Conservation (phyloP, 2,113 vertebrate species). For the Pteruthius melanotis region DNA sequence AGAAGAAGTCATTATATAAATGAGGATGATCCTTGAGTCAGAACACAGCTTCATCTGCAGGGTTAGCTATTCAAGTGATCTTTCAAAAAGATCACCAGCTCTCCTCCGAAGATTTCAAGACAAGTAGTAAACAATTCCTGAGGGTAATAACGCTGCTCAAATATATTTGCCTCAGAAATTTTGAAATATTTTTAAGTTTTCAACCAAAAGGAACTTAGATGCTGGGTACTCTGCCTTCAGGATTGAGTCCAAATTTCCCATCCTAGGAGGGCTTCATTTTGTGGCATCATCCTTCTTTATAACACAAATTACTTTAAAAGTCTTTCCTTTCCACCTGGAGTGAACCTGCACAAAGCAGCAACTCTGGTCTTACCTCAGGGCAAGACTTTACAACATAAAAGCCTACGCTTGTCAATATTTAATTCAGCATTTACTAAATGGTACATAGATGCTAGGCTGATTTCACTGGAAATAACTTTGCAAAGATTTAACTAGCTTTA, state of each 20-base stretch:
- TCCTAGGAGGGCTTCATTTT: background rate
- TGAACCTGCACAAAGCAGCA: background rate
- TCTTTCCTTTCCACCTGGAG: background rate
- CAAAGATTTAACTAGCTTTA: constrained; percentile 10
- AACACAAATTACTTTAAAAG: background rate
- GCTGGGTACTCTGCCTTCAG: background rate
- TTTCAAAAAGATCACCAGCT: background rate
- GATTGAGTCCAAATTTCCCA: background rate
- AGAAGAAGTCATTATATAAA: background rate
- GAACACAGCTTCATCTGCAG: background rate
- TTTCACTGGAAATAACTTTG: constrained; percentile 14
- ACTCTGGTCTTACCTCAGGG: background rate
- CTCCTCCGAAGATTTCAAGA: background rate
- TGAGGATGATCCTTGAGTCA: background rate
- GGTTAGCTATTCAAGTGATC: background rate
- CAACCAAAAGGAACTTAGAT: background rate
- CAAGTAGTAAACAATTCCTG: background rate
- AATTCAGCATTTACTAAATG: constrained; percentile 33
- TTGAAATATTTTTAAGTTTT: background rate
- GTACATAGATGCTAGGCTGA: background rate
- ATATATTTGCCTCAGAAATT: background rate
- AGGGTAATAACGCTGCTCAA: background rate
- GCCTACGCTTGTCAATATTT: constrained; percentile 50
- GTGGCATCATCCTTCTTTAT: background rate
- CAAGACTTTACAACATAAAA: constrained; percentile 29